phyloP scores from a whole-genome alignment of 2,797 vertebrate genomes.

The Anniella stebbinsi region DNA sequence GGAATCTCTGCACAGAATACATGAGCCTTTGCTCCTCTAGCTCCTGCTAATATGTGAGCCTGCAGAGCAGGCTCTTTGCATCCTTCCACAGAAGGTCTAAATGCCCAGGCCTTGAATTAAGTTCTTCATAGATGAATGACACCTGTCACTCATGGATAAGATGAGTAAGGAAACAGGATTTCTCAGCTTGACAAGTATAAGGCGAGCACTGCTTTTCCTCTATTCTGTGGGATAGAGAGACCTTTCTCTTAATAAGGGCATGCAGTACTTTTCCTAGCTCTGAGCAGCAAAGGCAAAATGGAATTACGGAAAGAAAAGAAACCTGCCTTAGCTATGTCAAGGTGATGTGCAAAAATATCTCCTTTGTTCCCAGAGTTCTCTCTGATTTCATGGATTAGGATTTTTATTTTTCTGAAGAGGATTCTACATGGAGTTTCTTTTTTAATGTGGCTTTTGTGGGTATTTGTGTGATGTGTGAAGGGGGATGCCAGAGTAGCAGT shows the following conservation, averaged over 20 bases:
- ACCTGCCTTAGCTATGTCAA: not conserved
- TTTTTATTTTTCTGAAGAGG: not conserved
- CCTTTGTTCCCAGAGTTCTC: not conserved
- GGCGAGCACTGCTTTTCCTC: not conserved
- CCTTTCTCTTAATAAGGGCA: not conserved
- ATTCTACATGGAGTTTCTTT: not conserved
- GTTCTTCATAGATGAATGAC: constrained; percentile 1
- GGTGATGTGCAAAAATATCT: not conserved
- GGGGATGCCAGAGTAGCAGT: accelerated
- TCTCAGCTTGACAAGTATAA: not conserved
- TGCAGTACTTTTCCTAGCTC: not conserved
- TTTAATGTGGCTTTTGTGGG: not conserved
- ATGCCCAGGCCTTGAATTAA: not conserved
- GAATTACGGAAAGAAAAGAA: not conserved
- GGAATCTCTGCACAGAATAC: not conserved
- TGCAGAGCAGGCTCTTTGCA: no score
- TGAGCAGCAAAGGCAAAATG: not conserved
- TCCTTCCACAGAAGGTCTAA: not conserved
- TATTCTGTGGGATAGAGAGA: not conserved
- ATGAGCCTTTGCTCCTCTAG: constrained; percentile 19
- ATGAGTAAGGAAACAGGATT: constrained; percentile 26
- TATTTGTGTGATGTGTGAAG: not conserved
- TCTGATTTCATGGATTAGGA: not conserved
- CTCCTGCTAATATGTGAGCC: not conserved
- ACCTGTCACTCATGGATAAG: constrained; percentile 26